Conservation (phyloP, 2,888 invertebrate species). For the Chymomyza caudatula region DNA sequence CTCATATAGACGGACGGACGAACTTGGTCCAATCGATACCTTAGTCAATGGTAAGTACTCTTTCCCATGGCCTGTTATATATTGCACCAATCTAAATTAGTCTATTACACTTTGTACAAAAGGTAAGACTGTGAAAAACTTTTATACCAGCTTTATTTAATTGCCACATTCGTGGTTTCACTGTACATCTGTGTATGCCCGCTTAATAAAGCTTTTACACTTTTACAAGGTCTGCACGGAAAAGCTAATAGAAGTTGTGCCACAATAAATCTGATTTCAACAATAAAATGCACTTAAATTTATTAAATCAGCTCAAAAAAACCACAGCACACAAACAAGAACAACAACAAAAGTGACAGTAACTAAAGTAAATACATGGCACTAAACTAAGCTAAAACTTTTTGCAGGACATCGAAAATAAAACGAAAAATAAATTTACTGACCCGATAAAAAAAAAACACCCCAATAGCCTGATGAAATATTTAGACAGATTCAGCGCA, state of each 20-base stretch:
- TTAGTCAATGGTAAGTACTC: too few relatives aligned
- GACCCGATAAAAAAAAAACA: constrained; percentile 32
- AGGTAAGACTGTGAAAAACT: too few relatives aligned
- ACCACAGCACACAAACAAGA: constrained; percentile 15
- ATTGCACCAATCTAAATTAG: too few relatives aligned
- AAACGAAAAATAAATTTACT: constrained; percentile 56
- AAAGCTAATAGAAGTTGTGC: constrained; percentile 16
- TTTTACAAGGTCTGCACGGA: neutral
- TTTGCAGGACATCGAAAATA: constrained; percentile 11
- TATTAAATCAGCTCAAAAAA: constrained; percentile 51
- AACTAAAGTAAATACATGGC: constrained; percentile 10
- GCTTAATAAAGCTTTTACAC: neutral
- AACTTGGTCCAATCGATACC: too few relatives aligned
- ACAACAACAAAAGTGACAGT: constrained; percentile 27
- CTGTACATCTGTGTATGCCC: neutral
- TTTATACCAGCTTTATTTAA: neutral
- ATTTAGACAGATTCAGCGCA: constrained; percentile 58
- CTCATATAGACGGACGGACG: too few relatives aligned
- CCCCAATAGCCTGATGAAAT: constrained; percentile 61
- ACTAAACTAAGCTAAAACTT: constrained; percentile 5
- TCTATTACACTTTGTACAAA: too few relatives aligned
- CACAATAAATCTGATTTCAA: constrained; percentile 6
- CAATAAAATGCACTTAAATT: constrained; percentile 59
- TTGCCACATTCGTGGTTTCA: neutral
- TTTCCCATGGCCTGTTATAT: too few relatives aligned